Evolutionary conservation across 2,797 vertebrate genomes (phyloP).

Genomic region (Diceros bicornis): DNA sequence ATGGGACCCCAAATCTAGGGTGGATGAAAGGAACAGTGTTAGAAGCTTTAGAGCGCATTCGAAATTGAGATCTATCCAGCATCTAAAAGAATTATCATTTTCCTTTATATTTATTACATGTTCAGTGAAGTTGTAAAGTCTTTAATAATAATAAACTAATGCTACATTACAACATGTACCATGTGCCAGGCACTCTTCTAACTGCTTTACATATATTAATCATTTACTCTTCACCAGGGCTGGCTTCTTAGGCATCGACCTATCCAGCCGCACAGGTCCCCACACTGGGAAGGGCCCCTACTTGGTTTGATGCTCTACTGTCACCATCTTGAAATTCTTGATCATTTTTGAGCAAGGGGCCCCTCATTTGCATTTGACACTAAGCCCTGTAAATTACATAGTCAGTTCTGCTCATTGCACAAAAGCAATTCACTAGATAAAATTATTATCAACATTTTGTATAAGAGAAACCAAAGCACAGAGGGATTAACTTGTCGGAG

Average conservation of each 20-base stretch:
- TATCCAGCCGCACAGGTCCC: rapidly evolving
- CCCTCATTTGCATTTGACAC: not conserved
- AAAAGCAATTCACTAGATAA: not conserved
- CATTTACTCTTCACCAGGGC: not conserved
- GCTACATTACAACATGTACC: not conserved
- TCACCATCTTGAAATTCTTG: not conserved
- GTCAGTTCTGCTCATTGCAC: not conserved
- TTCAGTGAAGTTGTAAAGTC: not conserved
- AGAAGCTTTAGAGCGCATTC: not conserved
- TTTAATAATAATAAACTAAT: not conserved
- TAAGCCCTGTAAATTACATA: not conserved
- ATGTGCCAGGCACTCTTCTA: not conserved
- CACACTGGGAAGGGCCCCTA: rapidly evolving
- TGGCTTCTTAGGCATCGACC: not conserved
- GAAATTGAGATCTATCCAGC: not conserved
- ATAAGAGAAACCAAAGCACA: not conserved
- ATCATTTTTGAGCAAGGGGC: not conserved
- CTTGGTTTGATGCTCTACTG: not conserved
- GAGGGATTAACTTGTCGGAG: not conserved
- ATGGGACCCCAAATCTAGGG: not conserved
- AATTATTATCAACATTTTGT: not conserved
- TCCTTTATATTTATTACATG: conserved; percentile 1
- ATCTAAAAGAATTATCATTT: not conserved
- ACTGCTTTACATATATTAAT: not conserved
- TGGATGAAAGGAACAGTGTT: not conserved